Evolutionary conservation across 2,113 vertebrate species (phyloP).

Genomic region (Xenopus laevis): DNA sequence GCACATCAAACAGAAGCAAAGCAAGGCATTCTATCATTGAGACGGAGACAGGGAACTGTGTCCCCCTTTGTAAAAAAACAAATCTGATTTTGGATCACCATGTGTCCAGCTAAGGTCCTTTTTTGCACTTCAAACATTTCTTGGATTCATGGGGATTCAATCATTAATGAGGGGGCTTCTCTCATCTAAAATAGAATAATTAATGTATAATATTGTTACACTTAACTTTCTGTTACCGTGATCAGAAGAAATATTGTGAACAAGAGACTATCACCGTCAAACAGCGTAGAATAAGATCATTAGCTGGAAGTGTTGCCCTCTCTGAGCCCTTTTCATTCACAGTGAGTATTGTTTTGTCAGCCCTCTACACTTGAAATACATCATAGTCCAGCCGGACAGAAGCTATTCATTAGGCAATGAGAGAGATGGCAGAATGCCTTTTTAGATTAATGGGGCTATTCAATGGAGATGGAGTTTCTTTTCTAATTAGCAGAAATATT

Average conservation of each 20-base stretch:
- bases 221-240: neutral
- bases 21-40: neutral
- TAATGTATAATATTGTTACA: neutral
- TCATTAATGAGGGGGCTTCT: constrained; percentile 3
- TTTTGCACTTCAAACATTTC: constrained; percentile 25
- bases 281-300: no score
- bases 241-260: neutral
- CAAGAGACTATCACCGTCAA: no score
- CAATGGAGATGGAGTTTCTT: no score
- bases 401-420: neutral
- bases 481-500: no score
- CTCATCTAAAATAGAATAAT: constrained; percentile 3
- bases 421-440: no score
- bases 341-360: neutral
- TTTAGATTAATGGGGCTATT: no score
- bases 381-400: neutral
- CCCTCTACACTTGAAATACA: neutral
- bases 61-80: neutral
- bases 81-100: neutral
- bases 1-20: constrained; percentile 14
- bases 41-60: neutral
- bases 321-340: neutral
- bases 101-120: neutral
- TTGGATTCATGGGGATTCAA: neutral
- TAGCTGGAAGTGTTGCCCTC: neutral